Evolutionary conservation across 2,888 invertebrate species (phyloP), one percentile per base, ranked within the genome.

Genomic region (Allygus modestus): DNA sequence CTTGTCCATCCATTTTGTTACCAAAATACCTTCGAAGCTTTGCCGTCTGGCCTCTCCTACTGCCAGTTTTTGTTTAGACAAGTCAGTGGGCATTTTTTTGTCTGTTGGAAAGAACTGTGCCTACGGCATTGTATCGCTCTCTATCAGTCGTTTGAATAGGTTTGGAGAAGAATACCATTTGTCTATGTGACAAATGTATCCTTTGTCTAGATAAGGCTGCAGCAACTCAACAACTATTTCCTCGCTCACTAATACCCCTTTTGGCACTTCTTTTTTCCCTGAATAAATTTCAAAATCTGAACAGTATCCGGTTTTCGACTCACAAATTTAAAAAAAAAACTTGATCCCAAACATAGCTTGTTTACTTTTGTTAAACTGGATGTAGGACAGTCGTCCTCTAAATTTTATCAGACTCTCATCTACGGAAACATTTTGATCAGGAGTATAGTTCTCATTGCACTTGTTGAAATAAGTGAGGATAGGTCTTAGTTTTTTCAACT

Each of bases 331-430:
- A 28, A 28, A 65, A 28, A 28, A 65, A 15, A 65, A 5, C 15
- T 90, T 89, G n/a, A 89, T 85, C 0, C 89, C 89, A 73, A 89
- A 90, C 79, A 87, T 87, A 81, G 89, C 88, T 17, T 86, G 79
- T 84, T 89, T 89, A 33, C 87, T 87, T 84, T 88, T 88, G 33
- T 89, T 89, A 81, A 89, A 89, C 83, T 89, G 89, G 0, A 88
- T 87, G 85, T 89, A 89, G 26, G 69, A 23, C 2, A 90, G 86
- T 65, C 89, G 83, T 17, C 89, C 89, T 54, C 88, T 86, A 88
- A 88, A 89, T 15, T 89, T 88, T 33, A 90, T 87, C 88, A 89
- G 88, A 61, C 87, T 86, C 85, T 90, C 89, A 84, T 90, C 89
- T 37, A 90, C 88, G 17, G 88, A 87, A 0, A 89, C 17, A 7